Conservation (phyloP, 2,888 invertebrate species). For the Dromius quadrimaculatus region DNA sequence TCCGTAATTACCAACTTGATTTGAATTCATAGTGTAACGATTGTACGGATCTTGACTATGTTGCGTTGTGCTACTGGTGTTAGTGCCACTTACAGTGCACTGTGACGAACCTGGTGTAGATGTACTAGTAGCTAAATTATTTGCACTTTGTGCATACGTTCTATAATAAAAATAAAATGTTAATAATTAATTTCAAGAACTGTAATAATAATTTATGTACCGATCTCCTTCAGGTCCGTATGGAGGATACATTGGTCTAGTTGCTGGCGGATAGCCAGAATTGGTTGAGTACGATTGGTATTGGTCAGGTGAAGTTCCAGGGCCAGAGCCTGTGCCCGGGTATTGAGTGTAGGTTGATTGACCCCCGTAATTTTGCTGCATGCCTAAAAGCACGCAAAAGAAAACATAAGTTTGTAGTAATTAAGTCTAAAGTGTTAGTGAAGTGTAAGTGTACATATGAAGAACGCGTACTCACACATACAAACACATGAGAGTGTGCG, state of each 20-base stretch:
- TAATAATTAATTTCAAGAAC: conserved; percentile 44
- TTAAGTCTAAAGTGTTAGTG: neutral
- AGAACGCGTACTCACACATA: conserved; percentile 43
- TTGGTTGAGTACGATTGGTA: conserved; percentile 71
- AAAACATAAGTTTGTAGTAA: neutral
- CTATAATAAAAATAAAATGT: conserved; percentile 11
- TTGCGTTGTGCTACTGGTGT: conserved; percentile 34
- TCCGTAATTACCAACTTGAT: conserved; percentile 41
- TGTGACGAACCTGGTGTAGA: conserved; percentile 21
- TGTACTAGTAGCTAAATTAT: conserved; percentile 52
- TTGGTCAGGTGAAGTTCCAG: conserved; percentile 67
- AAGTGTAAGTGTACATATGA: conserved; percentile 17
- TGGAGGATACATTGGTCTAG: conserved; percentile 82
- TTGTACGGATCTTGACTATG: conserved; percentile 64
- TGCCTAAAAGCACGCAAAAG: conserved; percentile 53
- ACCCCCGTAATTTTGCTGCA: conserved; percentile 71
- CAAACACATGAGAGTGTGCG: conserved; percentile 48
- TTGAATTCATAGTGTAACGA: conserved; percentile 61
- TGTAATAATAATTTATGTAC: conserved; percentile 65
- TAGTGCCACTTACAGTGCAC: conserved; percentile 18
- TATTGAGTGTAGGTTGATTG: conserved; percentile 76
- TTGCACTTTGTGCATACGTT: conserved; percentile 47
- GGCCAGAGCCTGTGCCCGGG: conserved; percentile 72
- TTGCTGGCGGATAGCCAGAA: conserved; percentile 73
- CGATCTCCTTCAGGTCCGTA: conserved; percentile 78